These are phyloP conservation scores for Nineta flava DNA, from an alignment of 2,888 invertebrate species.

Conservation along the genomic window DNA sequence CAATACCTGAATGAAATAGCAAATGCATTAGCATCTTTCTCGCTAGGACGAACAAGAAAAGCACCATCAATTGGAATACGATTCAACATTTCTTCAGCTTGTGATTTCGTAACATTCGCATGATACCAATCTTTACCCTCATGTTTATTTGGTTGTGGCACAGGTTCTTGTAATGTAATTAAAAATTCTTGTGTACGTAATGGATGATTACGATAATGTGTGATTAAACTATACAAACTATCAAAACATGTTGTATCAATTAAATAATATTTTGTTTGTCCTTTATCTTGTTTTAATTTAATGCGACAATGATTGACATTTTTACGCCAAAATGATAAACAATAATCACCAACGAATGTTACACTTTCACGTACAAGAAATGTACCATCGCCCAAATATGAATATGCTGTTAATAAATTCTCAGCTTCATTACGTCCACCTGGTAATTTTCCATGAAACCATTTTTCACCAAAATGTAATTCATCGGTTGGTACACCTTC, in stretches of 20 bases:
- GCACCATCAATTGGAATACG: conserved; percentile 80
- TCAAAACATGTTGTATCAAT: conserved; percentile 81
- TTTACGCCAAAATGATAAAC: conserved; percentile 84
- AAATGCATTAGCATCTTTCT: conserved; percentile 69
- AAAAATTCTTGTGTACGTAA: conserved; percentile 80
- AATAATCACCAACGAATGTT: conserved; percentile 92
- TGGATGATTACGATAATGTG: conserved; percentile 75
- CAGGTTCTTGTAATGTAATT: conserved; percentile 75
- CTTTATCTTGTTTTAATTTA: conserved; percentile 74
- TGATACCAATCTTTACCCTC: conserved; percentile 91
- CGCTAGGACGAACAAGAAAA: conserved; percentile 84
- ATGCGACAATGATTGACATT: conserved; percentile 89
- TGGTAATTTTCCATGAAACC: conserved; percentile 82
- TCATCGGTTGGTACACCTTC: conserved; percentile 68
- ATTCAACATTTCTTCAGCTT: conserved; percentile 79
- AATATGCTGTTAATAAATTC: conserved; percentile 54
- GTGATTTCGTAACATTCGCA: conserved; percentile 56
- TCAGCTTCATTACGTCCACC: conserved; percentile 70
- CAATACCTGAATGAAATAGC: conserved; percentile 82
- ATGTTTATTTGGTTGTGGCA: conserved; percentile 89
- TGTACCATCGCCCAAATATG: conserved; percentile 77
- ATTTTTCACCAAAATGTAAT: conserved; percentile 79
- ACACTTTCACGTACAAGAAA: conserved; percentile 88
- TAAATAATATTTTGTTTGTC: conserved; percentile 77
- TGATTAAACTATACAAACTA: conserved; percentile 79